phyloP scores from a whole-genome alignment of 2,888 invertebrate genomes.

The Hemaris fuciformis region DNA sequence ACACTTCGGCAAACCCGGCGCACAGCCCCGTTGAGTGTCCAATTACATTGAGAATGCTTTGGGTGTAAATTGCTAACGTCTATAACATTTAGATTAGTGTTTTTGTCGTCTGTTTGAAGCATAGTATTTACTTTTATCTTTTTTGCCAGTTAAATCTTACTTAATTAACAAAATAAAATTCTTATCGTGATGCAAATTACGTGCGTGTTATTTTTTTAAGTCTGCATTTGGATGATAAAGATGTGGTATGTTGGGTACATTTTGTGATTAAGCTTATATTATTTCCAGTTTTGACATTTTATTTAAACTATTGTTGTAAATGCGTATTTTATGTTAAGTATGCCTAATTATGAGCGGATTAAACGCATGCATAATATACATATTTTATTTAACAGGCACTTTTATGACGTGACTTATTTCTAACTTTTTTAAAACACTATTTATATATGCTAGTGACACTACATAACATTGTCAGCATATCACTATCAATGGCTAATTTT shows the following conservation, averaged over 20 bases:
- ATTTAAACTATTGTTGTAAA: not conserved
- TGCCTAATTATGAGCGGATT: not conserved
- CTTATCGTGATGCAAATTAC: slow-evolving; percentile 9
- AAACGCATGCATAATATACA: too few relatives aligned
- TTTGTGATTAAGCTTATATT: slow-evolving; percentile 48
- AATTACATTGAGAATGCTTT: slow-evolving; percentile 46
- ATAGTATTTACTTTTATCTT: not conserved
- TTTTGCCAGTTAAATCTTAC: not conserved
- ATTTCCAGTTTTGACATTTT: not conserved
- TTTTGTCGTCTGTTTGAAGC: not conserved
- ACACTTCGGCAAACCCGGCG: slow-evolving; percentile 52
- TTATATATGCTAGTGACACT: not conserved
- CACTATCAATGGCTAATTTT: not conserved
- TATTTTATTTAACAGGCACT: too few relatives aligned
- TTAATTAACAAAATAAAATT: slow-evolving; percentile 28
- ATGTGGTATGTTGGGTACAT: slow-evolving; percentile 78
- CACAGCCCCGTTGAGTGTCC: slow-evolving; percentile 66
- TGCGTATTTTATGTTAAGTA: not conserved
- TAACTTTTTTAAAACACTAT: not conserved
- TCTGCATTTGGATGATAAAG: slow-evolving; percentile 42
- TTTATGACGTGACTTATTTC: not conserved
- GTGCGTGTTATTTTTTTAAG: slow-evolving; percentile 12
- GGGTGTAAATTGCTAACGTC: slow-evolving; percentile 53
- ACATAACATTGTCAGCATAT: not conserved
- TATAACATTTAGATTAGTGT: not conserved